Evolutionary conservation across 2,113 vertebrate genomes (phyloP), one percentile per base, ranked within the genome.

Genomic region (Saiga tatarica): DNA sequence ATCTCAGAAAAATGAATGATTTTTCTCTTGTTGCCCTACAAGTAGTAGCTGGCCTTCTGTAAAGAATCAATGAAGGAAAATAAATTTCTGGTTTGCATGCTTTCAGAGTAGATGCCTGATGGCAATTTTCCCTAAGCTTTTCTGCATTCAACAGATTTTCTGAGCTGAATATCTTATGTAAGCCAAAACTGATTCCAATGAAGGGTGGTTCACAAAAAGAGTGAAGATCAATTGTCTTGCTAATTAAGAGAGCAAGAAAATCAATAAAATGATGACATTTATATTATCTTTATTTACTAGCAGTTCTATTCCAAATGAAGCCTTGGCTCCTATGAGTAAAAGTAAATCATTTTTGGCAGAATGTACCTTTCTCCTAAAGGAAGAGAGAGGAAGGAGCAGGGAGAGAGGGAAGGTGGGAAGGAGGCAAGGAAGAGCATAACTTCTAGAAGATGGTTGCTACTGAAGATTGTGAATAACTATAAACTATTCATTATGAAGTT

Each of bases 201-300:
- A 93, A 74, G n/a, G 5, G 8, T 79, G 6, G 25, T 57, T 97
- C 88, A 81, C 87, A 89, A 42, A 50, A 88, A 82, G 86, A 97
- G 95, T 96, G 82, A 97, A 97, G 95, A 97, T 39, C 85, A 95
- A 71, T 81, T 89, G 7, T 79, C 17, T 28, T 98, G 52, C 36
- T 97, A 96, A 94, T 97, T 97, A 97, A 97, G 97, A 97, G 8
- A 97, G 3, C 57, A 28, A 81, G 50, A 39, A 95, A 39, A 79
- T 97, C 97, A 47, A 97, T 96, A 93, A 85, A 98, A 95, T 39
- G 74, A 96, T 98, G 96, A 84, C 89, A 97, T 95, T 96, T 97
- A 95, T 91, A 97, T 97, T 96, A 97, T 97, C 67, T 95, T 91
- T 98, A 96, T 98, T 97, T 96, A 94, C 30, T 91, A 91, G 7